Conservation (phyloP, 2,888 invertebrate species). For the Mythimna lalbum region DNA sequence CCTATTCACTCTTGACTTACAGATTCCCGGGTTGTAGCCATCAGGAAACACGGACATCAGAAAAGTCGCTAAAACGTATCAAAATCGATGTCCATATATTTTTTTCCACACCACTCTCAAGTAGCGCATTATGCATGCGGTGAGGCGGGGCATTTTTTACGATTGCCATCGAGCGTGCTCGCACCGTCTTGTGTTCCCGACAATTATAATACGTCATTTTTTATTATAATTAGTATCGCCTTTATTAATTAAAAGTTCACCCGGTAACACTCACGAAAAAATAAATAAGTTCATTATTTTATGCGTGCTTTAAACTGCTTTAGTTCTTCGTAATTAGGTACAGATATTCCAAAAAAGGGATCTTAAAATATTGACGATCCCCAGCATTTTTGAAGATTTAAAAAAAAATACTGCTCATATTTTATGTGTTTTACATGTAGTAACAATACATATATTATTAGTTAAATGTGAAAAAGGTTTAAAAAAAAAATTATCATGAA, state of each 20-base stretch:
- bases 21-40: too few relatives aligned
- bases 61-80: not conserved
- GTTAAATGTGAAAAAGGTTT: not conserved
- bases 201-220: conserved; percentile 80
- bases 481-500: too few relatives aligned
- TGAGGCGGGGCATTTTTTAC: conserved; percentile 77
- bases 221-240: conserved; percentile 81
- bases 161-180: conserved; percentile 82
- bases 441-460: too few relatives aligned
- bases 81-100: not conserved
- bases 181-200: conserved; percentile 64
- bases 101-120: conserved; percentile 10
- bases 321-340: not conserved
- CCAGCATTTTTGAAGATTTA: too few relatives aligned
- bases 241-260: conserved; percentile 81
- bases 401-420: too few relatives aligned
- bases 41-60: too few relatives aligned
- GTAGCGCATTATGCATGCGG: conserved; percentile 41
- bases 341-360: not conserved
- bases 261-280: conserved; percentile 55
- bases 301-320: conserved; percentile 31
- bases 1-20: too few relatives aligned
- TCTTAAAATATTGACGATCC: too few relatives aligned
- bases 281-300: conserved; percentile 51
- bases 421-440: not conserved